A percentile compares a stretch with the other conserved stretches of the same genome.
These are phyloP conservation scores for Dermochelys coriacea DNA, from an alignment of 2,797 vertebrate genomes.

Conservation along the genomic window DNA sequence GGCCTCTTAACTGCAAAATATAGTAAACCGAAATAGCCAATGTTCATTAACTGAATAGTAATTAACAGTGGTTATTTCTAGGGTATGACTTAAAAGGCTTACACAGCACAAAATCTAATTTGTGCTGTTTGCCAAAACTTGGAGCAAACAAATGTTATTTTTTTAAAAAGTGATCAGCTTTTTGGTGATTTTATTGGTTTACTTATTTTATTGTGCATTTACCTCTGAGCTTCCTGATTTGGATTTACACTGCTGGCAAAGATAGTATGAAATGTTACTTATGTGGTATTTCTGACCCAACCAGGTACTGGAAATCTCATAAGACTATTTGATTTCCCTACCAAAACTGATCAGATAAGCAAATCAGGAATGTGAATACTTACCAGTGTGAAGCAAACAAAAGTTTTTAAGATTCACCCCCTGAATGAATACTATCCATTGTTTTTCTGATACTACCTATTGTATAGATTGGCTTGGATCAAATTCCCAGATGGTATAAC, in stretches of 20 bases:
- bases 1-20: constrained; percentile 63
- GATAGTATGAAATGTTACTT: neutral
- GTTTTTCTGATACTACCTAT: neutral
- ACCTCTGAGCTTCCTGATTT: neutral
- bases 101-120: constrained; percentile 44
- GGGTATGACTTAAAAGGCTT: constrained; percentile 57
- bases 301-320: neutral
- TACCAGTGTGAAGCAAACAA: neutral
- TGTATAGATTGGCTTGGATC: neutral
- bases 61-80: constrained; percentile 69
- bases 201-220: neutral
- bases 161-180: neutral
- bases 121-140: constrained; percentile 33
- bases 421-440: neutral
- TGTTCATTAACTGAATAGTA: constrained; percentile 75
- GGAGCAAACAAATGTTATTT: constrained; percentile 44
- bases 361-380: neutral
- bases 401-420: neutral
- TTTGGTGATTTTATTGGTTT: neutral
- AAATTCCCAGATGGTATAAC: too few species aligned
- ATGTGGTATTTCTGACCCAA: neutral
- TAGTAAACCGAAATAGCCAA: constrained; percentile 68
- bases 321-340: neutral
- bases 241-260: neutral
- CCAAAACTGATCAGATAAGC: neutral